These are phyloP conservation scores for Sphaeridia pumilis DNA, from an alignment of 2,888 invertebrate genomes.

Conservation along the genomic window DNA sequence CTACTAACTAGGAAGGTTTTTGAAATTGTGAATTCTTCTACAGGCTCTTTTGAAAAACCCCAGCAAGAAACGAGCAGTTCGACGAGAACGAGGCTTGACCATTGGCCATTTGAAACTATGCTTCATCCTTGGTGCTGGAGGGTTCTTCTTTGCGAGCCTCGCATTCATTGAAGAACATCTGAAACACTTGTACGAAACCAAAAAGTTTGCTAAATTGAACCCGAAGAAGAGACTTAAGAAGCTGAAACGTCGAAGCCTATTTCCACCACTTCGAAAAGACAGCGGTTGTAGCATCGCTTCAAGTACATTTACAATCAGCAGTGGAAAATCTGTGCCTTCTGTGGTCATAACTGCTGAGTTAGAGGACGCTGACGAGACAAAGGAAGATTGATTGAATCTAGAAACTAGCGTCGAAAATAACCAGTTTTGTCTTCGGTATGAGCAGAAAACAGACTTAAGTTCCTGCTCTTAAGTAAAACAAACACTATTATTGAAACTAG, in stretches of 20 bases:
- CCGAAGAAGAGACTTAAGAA: neutral
- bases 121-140: constrained; percentile 22
- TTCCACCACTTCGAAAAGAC: neutral
- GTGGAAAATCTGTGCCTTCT: neutral
- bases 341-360: neutral
- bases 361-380: neutral
- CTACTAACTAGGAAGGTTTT: no score
- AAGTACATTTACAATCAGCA: neutral
- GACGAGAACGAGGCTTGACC: constrained; percentile 16
- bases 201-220: neutral
- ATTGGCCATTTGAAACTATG: constrained; percentile 32
- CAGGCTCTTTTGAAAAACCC: constrained; percentile 26
- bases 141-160: constrained; percentile 19
- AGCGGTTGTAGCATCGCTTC: neutral
- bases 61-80: constrained; percentile 16
- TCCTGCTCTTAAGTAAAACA: no score
- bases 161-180: constrained; percentile 11
- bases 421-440: no score
- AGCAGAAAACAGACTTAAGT: no score
- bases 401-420: no score
- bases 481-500: no score
- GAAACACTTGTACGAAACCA: neutral
- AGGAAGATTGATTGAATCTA: no score
- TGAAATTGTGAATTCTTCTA: neutral
- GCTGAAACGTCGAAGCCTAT: neutral